Conservation (phyloP, 2,113 vertebrate genomes). For the Ahaetulla prasina region DNA sequence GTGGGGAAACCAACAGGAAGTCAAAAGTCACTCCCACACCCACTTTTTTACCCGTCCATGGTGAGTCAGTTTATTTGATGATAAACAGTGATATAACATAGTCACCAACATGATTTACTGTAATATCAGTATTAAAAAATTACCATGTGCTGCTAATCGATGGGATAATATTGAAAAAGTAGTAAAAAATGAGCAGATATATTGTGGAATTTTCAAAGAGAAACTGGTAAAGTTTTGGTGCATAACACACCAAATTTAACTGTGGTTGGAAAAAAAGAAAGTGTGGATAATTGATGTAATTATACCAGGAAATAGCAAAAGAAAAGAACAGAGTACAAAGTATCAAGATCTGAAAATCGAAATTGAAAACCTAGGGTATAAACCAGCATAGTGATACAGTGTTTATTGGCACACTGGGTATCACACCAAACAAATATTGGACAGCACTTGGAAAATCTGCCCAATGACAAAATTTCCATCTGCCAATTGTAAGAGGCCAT, state of each 20-base stretch:
- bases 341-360: background rate
- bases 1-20: background rate
- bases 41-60: background rate
- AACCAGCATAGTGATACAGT: background rate
- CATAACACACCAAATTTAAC: background rate
- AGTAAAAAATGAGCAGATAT: too few species aligned
- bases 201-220: background rate
- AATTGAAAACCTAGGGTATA: background rate
- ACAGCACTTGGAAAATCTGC: background rate
- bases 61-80: background rate
- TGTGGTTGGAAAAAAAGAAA: background rate
- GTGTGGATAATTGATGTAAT: background rate
- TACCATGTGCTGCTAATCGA: background rate
- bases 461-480: background rate
- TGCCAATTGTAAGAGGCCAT: background rate
- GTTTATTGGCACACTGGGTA: background rate
- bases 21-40: background rate
- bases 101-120: background rate
- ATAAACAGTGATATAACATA: background rate
- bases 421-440: background rate
- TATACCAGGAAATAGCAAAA: background rate
- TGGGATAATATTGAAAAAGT: background rate
- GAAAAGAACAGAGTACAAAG: background rate
- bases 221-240: background rate
- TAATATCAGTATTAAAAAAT: too few species aligned